phyloP scores from a whole-genome alignment of 2,888 invertebrate genomes.

The Synergus umbraculus region DNA sequence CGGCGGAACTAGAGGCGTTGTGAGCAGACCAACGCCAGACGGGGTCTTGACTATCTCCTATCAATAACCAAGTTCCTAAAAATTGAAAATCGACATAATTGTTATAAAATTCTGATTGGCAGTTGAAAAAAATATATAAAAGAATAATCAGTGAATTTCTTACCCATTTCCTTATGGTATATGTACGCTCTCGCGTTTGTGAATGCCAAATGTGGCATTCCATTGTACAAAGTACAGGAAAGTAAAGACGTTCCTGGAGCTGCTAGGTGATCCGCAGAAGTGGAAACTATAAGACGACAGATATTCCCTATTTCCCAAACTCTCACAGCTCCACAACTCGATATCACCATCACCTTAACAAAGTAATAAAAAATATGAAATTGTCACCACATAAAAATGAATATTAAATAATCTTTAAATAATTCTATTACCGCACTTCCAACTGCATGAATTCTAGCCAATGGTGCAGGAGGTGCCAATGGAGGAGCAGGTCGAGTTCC shows the following conservation, averaged over 20 bases:
- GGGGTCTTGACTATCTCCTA: conserved; percentile 78
- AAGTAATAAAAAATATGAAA: conserved; percentile 24
- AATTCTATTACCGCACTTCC: conserved; percentile 67
- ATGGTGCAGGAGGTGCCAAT: conserved; percentile 72
- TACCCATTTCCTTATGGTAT: conserved; percentile 89
- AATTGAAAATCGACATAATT: conserved; percentile 7
- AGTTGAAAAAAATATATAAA: conserved; percentile 74
- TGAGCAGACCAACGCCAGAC: conserved; percentile 77
- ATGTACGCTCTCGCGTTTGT: conserved; percentile 92
- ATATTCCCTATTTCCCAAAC: conserved; percentile 75
- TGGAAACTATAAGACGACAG: conserved; percentile 72
- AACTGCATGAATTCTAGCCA: conserved; percentile 73
- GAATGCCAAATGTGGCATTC: conserved; percentile 90
- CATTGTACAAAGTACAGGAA: conserved; percentile 80
- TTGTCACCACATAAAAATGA: neutral
- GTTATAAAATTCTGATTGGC: no score
- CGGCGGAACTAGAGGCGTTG: conserved; percentile 69
- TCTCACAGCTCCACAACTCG: conserved; percentile 73
- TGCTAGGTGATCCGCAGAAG: conserved; percentile 73
- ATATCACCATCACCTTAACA: conserved; percentile 74
- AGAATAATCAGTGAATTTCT: conserved; percentile 61
- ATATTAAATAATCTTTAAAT: no score
- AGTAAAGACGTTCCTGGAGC: conserved; percentile 70
- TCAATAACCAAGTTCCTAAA: conserved; percentile 78
- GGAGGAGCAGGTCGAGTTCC: conserved; percentile 73